Percentiles rank a stretch among this genome's conserved stretches.
These are phyloP conservation scores for Malurus leucopterus DNA, from an alignment of 2,797 vertebrate species.

Conservation along the genomic window DNA sequence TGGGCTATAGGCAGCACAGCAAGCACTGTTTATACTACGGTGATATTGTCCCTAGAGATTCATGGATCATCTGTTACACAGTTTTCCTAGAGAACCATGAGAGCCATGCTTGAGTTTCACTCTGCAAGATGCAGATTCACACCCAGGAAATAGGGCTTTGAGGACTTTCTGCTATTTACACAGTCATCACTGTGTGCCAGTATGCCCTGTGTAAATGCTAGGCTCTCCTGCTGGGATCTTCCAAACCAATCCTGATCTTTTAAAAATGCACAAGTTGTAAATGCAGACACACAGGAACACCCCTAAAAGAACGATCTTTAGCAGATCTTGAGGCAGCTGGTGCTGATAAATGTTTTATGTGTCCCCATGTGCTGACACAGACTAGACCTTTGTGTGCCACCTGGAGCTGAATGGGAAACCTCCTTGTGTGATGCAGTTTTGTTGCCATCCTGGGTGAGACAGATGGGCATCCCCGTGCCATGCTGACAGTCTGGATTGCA, in stretches of 20 bases:
- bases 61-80: not conserved
- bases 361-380: not conserved
- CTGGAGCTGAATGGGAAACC: not conserved
- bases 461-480: not conserved
- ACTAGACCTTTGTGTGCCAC: not conserved
- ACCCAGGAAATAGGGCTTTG: not conserved
- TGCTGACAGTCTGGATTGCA: not conserved
- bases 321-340: slow-evolving; percentile 12
- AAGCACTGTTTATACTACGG: not conserved
- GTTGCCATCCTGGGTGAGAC: not conserved
- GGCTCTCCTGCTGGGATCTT: not conserved
- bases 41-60: not conserved
- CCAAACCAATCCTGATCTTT: not conserved
- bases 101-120: not conserved
- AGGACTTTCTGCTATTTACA: rapidly evolving
- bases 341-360: slow-evolving; percentile 13
- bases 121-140: not conserved
- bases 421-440: not conserved
- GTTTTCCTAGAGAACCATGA: not conserved
- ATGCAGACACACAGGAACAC: not conserved
- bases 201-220: not conserved
- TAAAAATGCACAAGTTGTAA: not conserved
- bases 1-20: not conserved
- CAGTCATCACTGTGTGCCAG: rapidly evolving
- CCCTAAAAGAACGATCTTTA: not conserved